Conservation (phyloP, 2,888 invertebrate genomes). For the Heliconius cydno region DNA sequence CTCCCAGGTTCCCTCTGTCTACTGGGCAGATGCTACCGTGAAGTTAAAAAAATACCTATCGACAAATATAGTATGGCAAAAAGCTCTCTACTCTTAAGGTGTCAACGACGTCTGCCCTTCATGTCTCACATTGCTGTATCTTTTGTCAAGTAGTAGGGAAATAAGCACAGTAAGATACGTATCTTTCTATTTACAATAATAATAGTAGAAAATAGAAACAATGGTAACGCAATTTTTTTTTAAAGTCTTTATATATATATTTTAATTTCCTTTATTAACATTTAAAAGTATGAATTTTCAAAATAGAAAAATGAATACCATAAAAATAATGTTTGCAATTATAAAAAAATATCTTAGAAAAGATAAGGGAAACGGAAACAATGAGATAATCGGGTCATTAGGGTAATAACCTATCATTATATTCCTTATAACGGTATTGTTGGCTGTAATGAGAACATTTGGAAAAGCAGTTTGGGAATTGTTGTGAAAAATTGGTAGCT, state of each 20-base stretch:
- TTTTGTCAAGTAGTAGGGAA: neutral
- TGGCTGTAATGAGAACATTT: constrained; percentile 44
- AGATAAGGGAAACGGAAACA: constrained; percentile 31
- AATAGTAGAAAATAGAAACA: neutral
- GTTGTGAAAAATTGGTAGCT: constrained; percentile 47
- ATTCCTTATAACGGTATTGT: constrained; percentile 43
- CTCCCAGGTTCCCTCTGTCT: too few species aligned
- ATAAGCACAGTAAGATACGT: neutral
- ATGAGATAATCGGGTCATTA: constrained; percentile 44
- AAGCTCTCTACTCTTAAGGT: neutral
- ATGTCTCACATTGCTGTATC: neutral
- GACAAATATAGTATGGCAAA: neutral
- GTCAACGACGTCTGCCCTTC: neutral
- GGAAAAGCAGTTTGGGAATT: constrained; percentile 44
- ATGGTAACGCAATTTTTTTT: neutral
- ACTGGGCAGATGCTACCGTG: too few species aligned
- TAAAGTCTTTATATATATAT: neutral
- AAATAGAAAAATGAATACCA: neutral
- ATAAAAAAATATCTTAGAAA: constrained; percentile 28
- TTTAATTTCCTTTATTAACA: neutral
- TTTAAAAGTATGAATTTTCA: neutral
- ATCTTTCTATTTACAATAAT: neutral
- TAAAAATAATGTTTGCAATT: constrained; percentile 28
- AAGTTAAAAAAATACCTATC: neutral
- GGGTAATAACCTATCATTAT: constrained; percentile 39